Base-by-base conservation (phyloP, 2,888 invertebrate genomes). In the Agrilus cyanescens region DNA sequence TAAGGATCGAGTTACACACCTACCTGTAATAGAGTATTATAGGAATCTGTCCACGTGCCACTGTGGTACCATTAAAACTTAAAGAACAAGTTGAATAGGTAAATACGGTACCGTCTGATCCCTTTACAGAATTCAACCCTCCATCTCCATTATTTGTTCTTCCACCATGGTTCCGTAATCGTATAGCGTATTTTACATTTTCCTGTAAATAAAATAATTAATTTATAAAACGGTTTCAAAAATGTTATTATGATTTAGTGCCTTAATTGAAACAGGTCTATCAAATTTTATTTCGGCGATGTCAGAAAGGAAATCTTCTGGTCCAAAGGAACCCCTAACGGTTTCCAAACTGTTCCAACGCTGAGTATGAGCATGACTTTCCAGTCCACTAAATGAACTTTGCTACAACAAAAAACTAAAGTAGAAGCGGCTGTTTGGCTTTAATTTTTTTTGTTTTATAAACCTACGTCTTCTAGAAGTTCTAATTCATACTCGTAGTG, bases 51-150 rank as follows among this genome's bases (percentile, higher is more conserved):
- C 97, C 97, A 41, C 96, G 75, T 0, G 87, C 85, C 48, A 93
- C 80, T 6, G 91, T 94, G 1, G 96, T 96, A n/a, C 96, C 96
- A 63, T 96, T 95, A 62, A 88, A 89, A 64, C 94, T 94, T 35
- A 95, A 72, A 10, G 93, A 87, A 63, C 93, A 94, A 1, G 91
- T 85, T 20, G 85, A 82, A 64, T 90, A 96, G 37, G 84, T 80
- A 65, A 96, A 95, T 2, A 80, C 82, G 5, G 89, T 87, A 36
- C 93, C 93, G 66, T 96, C 95, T 0, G 90, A 87, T 6, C 95
- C 94, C 57, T 88, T 86, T 8, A 96, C 85, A 4, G 85, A 80
- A 25, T 82, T 80, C 47, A 91, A 66, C 0, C 96, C 96, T 18
- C 88, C 86, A 67, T 97, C 96, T 1, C 97, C 97, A 59, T 93